Evolutionary conservation across 2,797 vertebrate genomes (phyloP), one percentile per base, ranked within the genome.

Genomic region (Anguilla pacifica): DNA sequence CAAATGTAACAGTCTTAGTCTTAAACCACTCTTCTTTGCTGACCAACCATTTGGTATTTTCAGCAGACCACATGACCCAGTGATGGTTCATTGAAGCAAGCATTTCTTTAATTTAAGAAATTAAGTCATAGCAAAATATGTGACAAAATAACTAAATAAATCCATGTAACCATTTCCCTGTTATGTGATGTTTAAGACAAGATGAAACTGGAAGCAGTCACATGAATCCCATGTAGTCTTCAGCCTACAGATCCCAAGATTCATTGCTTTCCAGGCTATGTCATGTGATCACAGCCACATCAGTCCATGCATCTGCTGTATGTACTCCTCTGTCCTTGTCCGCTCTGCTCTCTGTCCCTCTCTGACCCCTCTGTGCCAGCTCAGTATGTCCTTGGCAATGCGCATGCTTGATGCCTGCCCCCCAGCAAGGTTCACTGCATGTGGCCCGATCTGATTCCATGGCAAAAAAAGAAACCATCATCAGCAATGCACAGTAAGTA

Each of bases 391-490:
- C 51, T 93, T 95, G n/a, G 94, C 91, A 28, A 97, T 97, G 35
- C 96, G 92, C 55, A 92, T 72, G 85, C 95, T 95, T 43, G 96
- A 94, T 25, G 96, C 96, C 89, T 96, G 96, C 88, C 96, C 96
- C 0, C 96, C 96, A 17, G 96, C 96, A 49, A 97, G 92, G 91
- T 97, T 97, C 10, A 97, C 93, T 7, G 96, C 96, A 90, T 97
- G 96, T 91, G 96, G 96, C 86, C 96, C 96, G 51, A 97, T 92
- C 96, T 97, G 91, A 64, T 31, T 17, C 79, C 28, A 25, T 28
- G 10, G 82, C 72, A 61, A 28, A 85, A 49, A 84, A 55, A 53
- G 51, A 6, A 43, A 39, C 10, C 28, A 35, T 72, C 6, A 72
- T n/a, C 72, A 77, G 19, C 74, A 77, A 39, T 35, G 25, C 67